These are phyloP conservation scores for Brachyopa scutellaris DNA, from an alignment of 2,888 invertebrate genomes.

Conservation along the genomic window DNA sequence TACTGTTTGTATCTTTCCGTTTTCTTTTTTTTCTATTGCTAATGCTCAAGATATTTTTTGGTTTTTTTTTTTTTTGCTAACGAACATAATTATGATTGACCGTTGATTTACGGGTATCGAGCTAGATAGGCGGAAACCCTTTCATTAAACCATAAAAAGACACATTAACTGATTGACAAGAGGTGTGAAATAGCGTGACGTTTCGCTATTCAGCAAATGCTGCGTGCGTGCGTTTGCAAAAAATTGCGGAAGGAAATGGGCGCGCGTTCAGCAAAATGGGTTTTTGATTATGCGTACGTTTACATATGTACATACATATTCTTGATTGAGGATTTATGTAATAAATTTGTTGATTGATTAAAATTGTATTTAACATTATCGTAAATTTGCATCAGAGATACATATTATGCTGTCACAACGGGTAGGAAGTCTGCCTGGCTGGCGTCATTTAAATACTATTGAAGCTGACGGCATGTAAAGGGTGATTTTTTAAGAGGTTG, in stretches of 20 bases:
- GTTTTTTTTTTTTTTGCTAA: too few relatives aligned
- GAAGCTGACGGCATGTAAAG: too few relatives aligned
- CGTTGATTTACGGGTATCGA: slow-evolving; percentile 5
- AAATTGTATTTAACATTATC: slow-evolving; percentile 33
- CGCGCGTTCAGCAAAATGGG: not conserved
- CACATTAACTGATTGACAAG: slow-evolving; percentile 47
- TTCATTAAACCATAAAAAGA: slow-evolving; percentile 36
- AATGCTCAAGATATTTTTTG: too few relatives aligned
- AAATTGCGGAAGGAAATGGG: slow-evolving; percentile 36
- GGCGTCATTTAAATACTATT: slow-evolving; percentile 11
- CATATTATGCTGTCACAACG: not conserved
- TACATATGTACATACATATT: not conserved
- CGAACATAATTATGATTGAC: slow-evolving; percentile 17
- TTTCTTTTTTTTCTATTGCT: too few relatives aligned
- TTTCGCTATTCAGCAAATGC: slow-evolving; percentile 12
- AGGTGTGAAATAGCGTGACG: slow-evolving; percentile 64
- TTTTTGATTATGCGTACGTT: slow-evolving; percentile 6
- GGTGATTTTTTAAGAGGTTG: too few relatives aligned
- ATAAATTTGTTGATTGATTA: slow-evolving; percentile 42
- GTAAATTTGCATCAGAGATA: slow-evolving; percentile 1
- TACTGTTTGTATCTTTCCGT: too few relatives aligned
- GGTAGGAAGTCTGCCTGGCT: too few relatives aligned
- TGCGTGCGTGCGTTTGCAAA: slow-evolving; percentile 34
- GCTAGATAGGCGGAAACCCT: slow-evolving; percentile 27
- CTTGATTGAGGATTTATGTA: slow-evolving; percentile 14